Evolutionary conservation across 2,113 vertebrate genomes (phyloP).

Genomic region (Tragelaphus imberbis): DNA sequence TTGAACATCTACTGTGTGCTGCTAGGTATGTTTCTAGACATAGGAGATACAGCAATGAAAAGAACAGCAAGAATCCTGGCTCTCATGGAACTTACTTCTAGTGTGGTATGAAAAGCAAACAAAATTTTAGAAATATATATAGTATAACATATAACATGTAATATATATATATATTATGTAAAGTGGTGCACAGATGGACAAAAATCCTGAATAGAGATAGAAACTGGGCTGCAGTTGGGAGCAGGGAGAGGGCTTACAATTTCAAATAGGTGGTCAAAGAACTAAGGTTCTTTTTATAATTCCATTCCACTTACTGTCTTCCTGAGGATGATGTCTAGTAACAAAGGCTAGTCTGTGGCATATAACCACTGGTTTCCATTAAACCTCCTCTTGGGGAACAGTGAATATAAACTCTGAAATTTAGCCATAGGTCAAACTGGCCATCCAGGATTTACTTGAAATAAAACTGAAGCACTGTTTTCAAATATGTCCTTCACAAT

Average conservation of each 20-base stretch:
- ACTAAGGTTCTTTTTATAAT: neutral
- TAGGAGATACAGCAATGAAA: neutral
- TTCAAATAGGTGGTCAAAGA: neutral
- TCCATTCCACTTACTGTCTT: neutral
- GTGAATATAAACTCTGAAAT: neutral
- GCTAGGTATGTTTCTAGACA: neutral
- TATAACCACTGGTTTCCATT: neutral
- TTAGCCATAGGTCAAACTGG: neutral
- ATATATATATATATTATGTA: neutral
- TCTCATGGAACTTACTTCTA: neutral
- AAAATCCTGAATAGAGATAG: neutral
- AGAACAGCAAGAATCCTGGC: neutral
- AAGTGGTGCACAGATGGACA: neutral
- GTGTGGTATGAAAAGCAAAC: neutral
- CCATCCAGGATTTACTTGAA: neutral
- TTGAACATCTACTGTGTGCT: neutral
- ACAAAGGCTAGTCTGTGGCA: neutral
- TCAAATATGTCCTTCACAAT: neutral
- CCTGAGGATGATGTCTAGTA: neutral
- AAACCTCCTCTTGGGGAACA: neutral
- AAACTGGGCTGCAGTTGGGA: neutral
- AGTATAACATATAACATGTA: neutral
- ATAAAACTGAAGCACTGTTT: neutral
- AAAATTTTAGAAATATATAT: neutral
- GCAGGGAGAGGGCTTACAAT: fast-evolving